Percentiles rank a stretch among this genome's conserved stretches.
These are phyloP conservation scores for Caranx ignobilis DNA, from an alignment of 2,113 vertebrate genomes.

Conservation along the genomic window DNA sequence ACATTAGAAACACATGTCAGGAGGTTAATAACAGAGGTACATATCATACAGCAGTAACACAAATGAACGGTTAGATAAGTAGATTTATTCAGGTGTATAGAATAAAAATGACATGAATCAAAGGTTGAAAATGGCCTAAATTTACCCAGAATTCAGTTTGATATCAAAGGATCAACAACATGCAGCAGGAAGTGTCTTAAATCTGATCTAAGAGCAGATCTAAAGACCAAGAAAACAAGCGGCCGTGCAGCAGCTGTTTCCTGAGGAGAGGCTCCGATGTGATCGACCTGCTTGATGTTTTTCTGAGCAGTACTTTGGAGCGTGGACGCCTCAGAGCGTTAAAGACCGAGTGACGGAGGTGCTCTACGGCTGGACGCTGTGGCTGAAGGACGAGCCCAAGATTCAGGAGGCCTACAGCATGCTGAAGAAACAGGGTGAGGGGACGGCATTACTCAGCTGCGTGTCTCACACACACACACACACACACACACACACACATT, in stretches of 20 bases:
- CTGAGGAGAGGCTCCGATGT: neutral
- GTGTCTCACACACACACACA: neutral
- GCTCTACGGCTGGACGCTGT: constrained; percentile 93
- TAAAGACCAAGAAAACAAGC: neutral
- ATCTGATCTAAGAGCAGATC: neutral
- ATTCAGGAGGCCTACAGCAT: constrained; percentile 92
- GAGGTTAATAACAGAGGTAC: no score
- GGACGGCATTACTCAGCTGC: neutral
- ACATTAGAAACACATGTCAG: no score
- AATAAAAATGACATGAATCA: neutral
- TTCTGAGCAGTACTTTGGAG: constrained; percentile 87
- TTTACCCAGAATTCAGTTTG: neutral
- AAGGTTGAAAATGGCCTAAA: neutral
- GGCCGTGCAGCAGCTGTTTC: neutral
- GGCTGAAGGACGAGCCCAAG: constrained; percentile 93
- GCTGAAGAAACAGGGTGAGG: constrained; percentile 94
- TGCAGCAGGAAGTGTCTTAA: neutral
- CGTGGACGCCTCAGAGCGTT: constrained; percentile 88
- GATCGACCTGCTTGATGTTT: neutral
- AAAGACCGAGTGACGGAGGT: constrained; percentile 89
- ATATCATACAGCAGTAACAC: no score
- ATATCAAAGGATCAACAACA: neutral
- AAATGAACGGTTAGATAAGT: no score
- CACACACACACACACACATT: neutral
- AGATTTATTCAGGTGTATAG: no score